phyloP scores from a whole-genome alignment of 2,888 invertebrate species.

The Drosophila melanocephala region DNA sequence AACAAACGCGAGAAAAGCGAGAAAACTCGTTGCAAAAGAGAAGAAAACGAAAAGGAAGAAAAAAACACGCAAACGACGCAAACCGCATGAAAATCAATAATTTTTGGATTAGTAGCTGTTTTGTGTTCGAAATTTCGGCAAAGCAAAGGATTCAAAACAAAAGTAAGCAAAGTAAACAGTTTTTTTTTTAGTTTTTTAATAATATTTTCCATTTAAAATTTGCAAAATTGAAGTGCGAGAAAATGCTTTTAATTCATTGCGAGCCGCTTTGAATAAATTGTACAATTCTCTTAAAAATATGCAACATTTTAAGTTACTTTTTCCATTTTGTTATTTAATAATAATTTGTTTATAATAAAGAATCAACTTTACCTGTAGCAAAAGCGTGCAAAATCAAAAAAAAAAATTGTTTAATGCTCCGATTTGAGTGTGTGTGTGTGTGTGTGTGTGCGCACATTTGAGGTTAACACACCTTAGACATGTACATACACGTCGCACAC shows the following conservation, averaged over 20 bases:
- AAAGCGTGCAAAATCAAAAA: conserved; percentile 35
- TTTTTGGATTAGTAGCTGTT: conserved; percentile 82
- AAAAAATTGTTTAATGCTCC: conserved; percentile 33
- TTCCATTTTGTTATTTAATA: background rate
- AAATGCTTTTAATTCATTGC: background rate
- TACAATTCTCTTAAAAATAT: background rate
- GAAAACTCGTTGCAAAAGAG: conserved; percentile 29
- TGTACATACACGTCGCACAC: conserved; percentile 79
- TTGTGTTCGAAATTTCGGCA: conserved; percentile 46
- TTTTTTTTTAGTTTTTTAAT: background rate
- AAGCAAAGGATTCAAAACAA: conserved; percentile 50
- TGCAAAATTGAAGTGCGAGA: background rate
- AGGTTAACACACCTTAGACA: conserved; percentile 85
- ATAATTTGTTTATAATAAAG: background rate
- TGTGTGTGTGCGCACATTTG: conserved; percentile 63
- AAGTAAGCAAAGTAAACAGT: conserved; percentile 55
- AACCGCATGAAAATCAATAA: conserved; percentile 81
- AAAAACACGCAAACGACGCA: conserved; percentile 16
- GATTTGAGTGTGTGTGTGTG: conserved; percentile 24
- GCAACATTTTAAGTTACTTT: background rate
- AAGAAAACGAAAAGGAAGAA: background rate
- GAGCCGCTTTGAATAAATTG: background rate
- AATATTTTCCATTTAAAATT: background rate
- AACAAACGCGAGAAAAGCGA: conserved; percentile 47
- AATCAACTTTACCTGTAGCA: conserved; percentile 33